These are phyloP conservation scores for Austrolebias charrua DNA, from an alignment of 2,797 vertebrate genomes.

Conservation along the genomic window DNA sequence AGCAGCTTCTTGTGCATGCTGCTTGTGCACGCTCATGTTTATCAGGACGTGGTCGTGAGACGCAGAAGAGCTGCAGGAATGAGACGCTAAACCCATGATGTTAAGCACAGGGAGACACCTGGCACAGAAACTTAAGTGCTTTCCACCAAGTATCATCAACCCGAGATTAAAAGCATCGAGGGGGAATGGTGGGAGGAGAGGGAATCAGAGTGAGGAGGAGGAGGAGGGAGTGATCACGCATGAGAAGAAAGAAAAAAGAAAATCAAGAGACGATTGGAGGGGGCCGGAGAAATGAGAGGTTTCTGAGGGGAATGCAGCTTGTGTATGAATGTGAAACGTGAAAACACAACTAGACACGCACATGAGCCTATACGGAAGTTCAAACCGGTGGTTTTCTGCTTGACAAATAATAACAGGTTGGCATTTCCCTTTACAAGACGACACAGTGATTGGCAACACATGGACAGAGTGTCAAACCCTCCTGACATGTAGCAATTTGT, in stretches of 20 bases:
- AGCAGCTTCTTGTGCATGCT: constrained; percentile 20
- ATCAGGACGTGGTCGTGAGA: not conserved
- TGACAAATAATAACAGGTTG: constrained; percentile 54
- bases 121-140: constrained; percentile 69
- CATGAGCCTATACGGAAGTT: constrained; percentile 5
- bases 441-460: constrained; percentile 49
- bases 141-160: constrained; percentile 73
- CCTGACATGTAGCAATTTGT: constrained; percentile 1
- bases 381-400: constrained; percentile 26
- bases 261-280: constrained; percentile 22
- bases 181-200: constrained; percentile 57
- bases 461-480: constrained; percentile 23
- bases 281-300: constrained; percentile 7
- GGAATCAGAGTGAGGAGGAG: constrained; percentile 47
- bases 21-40: constrained; percentile 26
- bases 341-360: not conserved
- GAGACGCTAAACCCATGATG: constrained; percentile 60
- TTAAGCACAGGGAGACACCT: constrained; percentile 68
- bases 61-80: constrained; percentile 23
- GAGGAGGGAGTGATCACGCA: constrained; percentile 54
- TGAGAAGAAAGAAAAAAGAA: constrained; percentile 44
- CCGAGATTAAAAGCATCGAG: constrained; percentile 68
- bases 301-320: constrained; percentile 29
- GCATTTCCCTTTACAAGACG: constrained; percentile 33
- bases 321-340: constrained; percentile 6